Conservation (phyloP, 2,888 invertebrate genomes). For the Isoperla grammatica region DNA sequence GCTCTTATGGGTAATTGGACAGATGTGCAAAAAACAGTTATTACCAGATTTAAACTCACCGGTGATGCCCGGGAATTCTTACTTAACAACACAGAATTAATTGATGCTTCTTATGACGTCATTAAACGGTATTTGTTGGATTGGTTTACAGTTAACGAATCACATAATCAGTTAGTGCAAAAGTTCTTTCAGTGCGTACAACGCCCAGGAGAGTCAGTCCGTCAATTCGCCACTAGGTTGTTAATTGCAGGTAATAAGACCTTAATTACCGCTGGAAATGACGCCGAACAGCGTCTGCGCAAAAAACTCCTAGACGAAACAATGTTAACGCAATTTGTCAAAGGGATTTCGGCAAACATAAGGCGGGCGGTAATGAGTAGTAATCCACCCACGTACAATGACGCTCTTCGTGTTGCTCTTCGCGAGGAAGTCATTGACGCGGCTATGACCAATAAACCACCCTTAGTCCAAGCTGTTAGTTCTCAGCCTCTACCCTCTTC, state of each 20-base stretch:
- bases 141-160: background rate
- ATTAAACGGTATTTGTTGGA: background rate
- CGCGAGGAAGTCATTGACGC: background rate
- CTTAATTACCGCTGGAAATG: background rate
- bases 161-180: background rate
- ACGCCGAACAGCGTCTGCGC: background rate
- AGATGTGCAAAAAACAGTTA: too few species aligned
- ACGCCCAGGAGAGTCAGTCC: background rate
- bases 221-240: background rate
- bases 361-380: background rate
- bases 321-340: background rate
- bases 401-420: background rate
- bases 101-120: background rate
- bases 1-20: too few species aligned
- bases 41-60: too few species aligned
- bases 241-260: background rate
- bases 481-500: too few species aligned
- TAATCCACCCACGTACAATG: background rate
- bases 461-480: too few species aligned
- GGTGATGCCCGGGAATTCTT: too few species aligned
- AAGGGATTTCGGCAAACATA: background rate
- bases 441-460: too few species aligned
- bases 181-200: background rate
- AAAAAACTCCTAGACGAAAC: background rate
- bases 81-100: too few species aligned